Evolutionary conservation across 2,797 vertebrate genomes (phyloP), one percentile per base, ranked within the genome.

Genomic region (Falco naumanni): DNA sequence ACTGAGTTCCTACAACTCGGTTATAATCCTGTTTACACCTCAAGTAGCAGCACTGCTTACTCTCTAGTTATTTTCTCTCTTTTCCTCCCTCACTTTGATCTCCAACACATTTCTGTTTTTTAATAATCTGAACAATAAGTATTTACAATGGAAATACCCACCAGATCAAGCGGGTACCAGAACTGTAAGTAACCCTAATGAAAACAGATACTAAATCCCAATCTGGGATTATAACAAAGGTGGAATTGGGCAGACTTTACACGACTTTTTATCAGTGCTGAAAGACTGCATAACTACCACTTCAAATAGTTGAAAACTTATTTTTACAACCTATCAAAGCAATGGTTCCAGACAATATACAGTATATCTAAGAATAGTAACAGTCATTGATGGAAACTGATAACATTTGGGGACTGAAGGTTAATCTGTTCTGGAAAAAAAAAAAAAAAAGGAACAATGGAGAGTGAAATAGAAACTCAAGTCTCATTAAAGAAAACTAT

Each of bases 391-490:
- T 95, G 96, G 90, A 87, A 96, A 94, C 48, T 93, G 93, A 97
- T 96, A 94, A 96, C 87, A 47, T 90, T 85, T 95, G 90, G 53
- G 31, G 29, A 96, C 87, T 84, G 87, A 96, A 96, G 94, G 71
- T 68, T 92, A 89, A 88, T 66, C 82, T 5, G 13, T 65, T 93
- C 57, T 75, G 13, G 13, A 39, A 41, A 45, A 68, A 19, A 75
- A 75, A 65, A 37, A 48, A 41, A 77, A 89, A 87, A 57, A 26
- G 41, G 16, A 93, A 96, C 91, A 95, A 97, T 96, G 76, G 39
- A 90, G 95, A 96, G 89, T 96, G 88, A 94, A 96, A 92, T 81
- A 96, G 94, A 96, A 96, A 96, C 81, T 50, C 70, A 82, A 51
- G 68, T 88, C 75, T 83, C 76, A 41, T 77, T 95, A 87, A 94